These are phyloP conservation scores for Colletes latitarsis DNA, from an alignment of 1,140 invertebrate genomes.

Conservation along the genomic window DNA sequence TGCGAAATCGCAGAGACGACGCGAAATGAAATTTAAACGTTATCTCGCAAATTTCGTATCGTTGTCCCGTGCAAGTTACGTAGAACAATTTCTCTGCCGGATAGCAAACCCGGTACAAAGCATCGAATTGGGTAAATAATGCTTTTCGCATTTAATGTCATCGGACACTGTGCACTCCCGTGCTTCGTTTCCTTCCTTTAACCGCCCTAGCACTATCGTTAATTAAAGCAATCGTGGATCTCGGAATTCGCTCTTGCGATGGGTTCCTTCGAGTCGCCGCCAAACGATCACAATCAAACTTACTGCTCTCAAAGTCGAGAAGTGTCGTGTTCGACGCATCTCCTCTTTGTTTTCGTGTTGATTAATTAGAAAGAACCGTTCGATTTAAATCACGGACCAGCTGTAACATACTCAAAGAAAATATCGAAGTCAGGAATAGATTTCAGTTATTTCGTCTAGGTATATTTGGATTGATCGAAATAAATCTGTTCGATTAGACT, in stretches of 20 bases:
- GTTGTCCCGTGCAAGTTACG: neutral
- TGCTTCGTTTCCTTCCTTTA: neutral
- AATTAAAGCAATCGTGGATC: constrained; percentile 6
- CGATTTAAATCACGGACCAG: too few relatives aligned
- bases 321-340: neutral
- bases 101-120: neutral
- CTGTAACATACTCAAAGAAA: too few relatives aligned
- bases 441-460: neutral
- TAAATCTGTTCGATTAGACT: too few relatives aligned
- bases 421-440: neutral
- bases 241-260: neutral
- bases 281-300: neutral
- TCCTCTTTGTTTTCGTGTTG: neutral
- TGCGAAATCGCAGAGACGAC: neutral
- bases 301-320: neutral
- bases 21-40: constrained; percentile 13
- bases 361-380: too few relatives aligned
- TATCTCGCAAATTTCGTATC: neutral
- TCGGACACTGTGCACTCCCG: neutral
- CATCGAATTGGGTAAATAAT: constrained; percentile 6
- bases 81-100: neutral
- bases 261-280: neutral
- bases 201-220: neutral
- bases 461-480: too few relatives aligned
- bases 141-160: neutral